Evolutionary conservation across 1,140 invertebrate species (phyloP).

Genomic region (Hydropsyche tenuis): DNA sequence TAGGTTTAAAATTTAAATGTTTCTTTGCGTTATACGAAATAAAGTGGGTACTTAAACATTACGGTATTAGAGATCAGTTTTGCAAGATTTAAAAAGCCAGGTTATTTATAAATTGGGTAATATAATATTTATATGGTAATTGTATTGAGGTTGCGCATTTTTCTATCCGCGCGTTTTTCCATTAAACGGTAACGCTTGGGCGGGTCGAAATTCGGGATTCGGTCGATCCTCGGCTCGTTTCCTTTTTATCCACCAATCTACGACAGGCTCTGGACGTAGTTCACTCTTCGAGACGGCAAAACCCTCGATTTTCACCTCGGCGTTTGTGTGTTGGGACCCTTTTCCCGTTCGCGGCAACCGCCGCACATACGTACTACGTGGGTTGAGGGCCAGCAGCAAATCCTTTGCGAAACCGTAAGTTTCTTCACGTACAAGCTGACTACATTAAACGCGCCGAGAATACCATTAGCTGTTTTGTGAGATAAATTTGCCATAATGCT

Average conservation of each 20-base stretch:
- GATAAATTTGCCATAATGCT: conserved; percentile 51
- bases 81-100: no score
- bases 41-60: no score
- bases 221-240: conserved; percentile 33
- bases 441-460: conserved; percentile 50
- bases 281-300: background rate
- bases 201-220: conserved; percentile 25
- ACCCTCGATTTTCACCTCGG: conserved; percentile 35
- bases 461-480: conserved; percentile 49
- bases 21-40: no score
- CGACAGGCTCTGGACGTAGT: background rate
- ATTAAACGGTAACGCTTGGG: conserved; percentile 25
- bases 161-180: no score
- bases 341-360: background rate
- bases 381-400: conserved; percentile 32
- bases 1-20: no score
- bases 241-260: conserved; percentile 34
- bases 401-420: conserved; percentile 47
- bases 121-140: no score
- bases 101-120: no score
- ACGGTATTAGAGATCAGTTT: no score
- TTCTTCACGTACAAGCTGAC: conserved; percentile 49
- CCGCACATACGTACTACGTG: background rate
- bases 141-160: background rate
- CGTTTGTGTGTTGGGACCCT: conserved; percentile 21